Conservation (phyloP, 2,888 invertebrate species). For the Gastracanthus pulcherrimus region DNA sequence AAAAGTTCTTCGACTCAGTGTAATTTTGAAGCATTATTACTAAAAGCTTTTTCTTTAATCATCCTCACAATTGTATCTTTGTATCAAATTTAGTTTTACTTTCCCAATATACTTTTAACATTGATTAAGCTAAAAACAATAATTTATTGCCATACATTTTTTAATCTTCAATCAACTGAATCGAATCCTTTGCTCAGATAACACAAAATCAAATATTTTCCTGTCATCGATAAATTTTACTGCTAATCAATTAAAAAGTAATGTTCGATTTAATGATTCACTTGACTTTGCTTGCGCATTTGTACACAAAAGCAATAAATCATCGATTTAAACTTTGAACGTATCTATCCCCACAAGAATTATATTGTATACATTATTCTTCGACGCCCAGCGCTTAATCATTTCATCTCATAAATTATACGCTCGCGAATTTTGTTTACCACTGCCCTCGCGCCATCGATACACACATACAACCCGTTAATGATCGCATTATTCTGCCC, state of each 20-base stretch:
- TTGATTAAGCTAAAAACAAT: too few relatives aligned
- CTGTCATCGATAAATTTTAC: neutral
- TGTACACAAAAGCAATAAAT: slow-evolving; percentile 21
- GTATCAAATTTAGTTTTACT: too few relatives aligned
- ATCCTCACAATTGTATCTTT: too few relatives aligned
- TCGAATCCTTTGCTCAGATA: neutral
- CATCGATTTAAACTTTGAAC: neutral
- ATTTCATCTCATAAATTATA: slow-evolving; percentile 50
- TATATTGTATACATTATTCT: slow-evolving; percentile 34
- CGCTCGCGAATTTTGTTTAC: slow-evolving; percentile 28
- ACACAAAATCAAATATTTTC: neutral
- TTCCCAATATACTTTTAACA: too few relatives aligned
- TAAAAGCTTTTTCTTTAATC: too few relatives aligned
- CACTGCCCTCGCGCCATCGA: neutral
- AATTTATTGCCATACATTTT: too few relatives aligned
- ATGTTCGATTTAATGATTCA: neutral
- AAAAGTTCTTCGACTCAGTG: too few relatives aligned
- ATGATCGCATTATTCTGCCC: slow-evolving; percentile 28
- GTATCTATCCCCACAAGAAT: slow-evolving; percentile 12
- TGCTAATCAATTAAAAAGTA: neutral
- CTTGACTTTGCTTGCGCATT: neutral
- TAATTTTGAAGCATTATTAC: too few relatives aligned
- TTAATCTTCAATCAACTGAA: too few relatives aligned
- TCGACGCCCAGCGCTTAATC: slow-evolving; percentile 41
- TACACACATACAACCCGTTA: neutral